Evolutionary conservation across 2,113 vertebrate species (phyloP), one percentile per base, ranked within the genome.

Genomic region (Equus quagga): DNA sequence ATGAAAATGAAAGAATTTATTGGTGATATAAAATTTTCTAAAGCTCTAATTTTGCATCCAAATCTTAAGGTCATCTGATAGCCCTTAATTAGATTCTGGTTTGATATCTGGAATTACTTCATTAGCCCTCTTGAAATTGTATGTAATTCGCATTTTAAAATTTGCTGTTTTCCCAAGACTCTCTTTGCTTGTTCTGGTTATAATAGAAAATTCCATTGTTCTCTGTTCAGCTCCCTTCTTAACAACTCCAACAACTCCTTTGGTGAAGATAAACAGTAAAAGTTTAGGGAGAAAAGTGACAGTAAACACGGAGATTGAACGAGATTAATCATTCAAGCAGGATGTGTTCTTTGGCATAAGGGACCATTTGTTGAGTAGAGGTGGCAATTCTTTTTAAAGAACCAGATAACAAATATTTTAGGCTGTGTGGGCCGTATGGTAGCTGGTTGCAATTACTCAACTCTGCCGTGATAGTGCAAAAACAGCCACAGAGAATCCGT

Each of bases 91-190:
- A 89, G 83, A 73, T 85, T 89, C 36, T 49, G 73, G 36, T 44
- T 89, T 79, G 36, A 89, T 54, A 89, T 65, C 33, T 56, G 49
- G 26, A 92, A 79, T 84, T 89, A 76, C 13, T 58, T 88, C 3
- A 46, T 64, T 84, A 84, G 31, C 54, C 36, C 51, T 72, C 28
- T 91, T 49, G 11, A 83, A 78, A 78, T 89, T 82, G 19, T 41
- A 92, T 86, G 28, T 64, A 81, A 81, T 67, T 67, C 69, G 26
- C 76, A 92, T 72, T 93, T 93, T 65, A 95, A 72, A 64, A 51
- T 72, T 41, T 92, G 15, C 76, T 75, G 2, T 56, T 83, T 96
- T 83, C 23, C 64, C 17, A 46, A 89, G 54, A 70, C 84, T 89
- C 54, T 92, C n/a, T 46, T 78, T 72, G 58, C 70, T 76, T 72